Base-by-base conservation (phyloP, 2,113 vertebrate genomes). In the Heterotilapia buettikoferi region DNA sequence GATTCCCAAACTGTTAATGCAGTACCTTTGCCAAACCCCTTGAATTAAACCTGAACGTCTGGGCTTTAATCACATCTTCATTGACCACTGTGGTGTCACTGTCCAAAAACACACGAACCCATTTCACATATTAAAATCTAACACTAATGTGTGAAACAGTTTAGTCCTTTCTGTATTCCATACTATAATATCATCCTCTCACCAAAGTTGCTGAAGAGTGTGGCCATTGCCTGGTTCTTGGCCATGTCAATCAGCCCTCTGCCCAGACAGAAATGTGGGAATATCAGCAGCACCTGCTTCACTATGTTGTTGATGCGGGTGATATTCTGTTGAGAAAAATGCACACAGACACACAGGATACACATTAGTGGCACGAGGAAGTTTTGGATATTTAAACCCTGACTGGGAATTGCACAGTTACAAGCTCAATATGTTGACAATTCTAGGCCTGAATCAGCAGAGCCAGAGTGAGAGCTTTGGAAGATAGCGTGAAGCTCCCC, bases 161-260 rank as follows among this genome's bases (percentile, higher is more conserved):
- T 80, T 36, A 21, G 9, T 24, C 2, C 9, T 68, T 43, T 56
- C 53, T 57, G 5, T 18, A 11, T 38, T 56, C 14, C 52, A 38
- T 26, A 7, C 4, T 66, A 56, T 47, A 38, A 53, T 3, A 7
- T 38, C 5, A 50, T 68, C 2, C 7, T 76, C 93, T 95, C 85
- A 99, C 99, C 99, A 94, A 99, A 97, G 59, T 95, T 96, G 93
- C 96, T 97, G 86, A 97, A 96, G 56, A 99, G 96, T 13, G 97
- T 98, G 21, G 97, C 98, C 96, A 97, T 98, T 2, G 98, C 98
- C 94, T 99, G 98, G 89, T 99, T 99, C 94, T 97, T 98, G 90
- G 99, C 99, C 99, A 99, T 99, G 94, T 99, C 99, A 31, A 99
- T 99, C 5, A 99, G 97, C 8, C 99, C 99, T 68, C 99, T 95